Evolutionary conservation across 2,113 vertebrate species (phyloP).

Genomic region (Thomomys bottae): DNA sequence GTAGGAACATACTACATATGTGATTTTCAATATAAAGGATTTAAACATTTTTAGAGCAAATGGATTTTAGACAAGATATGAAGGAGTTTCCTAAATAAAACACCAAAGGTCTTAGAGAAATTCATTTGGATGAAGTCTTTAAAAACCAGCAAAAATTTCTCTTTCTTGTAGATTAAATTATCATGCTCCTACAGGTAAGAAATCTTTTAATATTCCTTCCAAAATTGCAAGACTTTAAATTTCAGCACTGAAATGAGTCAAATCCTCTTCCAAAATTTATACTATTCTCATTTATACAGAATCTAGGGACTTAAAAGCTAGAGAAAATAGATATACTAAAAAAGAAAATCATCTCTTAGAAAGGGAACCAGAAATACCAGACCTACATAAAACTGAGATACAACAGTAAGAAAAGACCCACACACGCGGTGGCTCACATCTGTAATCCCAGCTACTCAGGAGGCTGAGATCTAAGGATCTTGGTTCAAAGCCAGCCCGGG

Average conservation of each 20-base stretch:
- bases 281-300: slow-evolving; percentile 20
- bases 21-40: not conserved
- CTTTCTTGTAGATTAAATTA: not conserved
- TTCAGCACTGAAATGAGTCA: slow-evolving; percentile 26
- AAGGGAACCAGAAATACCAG: not conserved
- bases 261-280: not conserved
- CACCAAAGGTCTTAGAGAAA: not conserved
- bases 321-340: not conserved
- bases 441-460: too few species aligned
- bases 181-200: not conserved
- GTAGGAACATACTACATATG: not conserved
- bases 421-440: too few species aligned
- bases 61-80: not conserved
- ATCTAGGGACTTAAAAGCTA: not conserved
- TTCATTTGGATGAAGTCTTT: not conserved
- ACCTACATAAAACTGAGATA: not conserved
- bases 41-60: not conserved
- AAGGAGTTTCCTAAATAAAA: not conserved
- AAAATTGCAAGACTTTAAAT: not conserved
- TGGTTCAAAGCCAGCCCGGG: too few species aligned
- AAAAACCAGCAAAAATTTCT: not conserved
- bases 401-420: not conserved
- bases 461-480: too few species aligned
- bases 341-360: not conserved
- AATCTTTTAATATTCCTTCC: not conserved